Evolutionary conservation across 1,140 invertebrate species (phyloP).

Genomic region (Drosophila willistoni): DNA sequence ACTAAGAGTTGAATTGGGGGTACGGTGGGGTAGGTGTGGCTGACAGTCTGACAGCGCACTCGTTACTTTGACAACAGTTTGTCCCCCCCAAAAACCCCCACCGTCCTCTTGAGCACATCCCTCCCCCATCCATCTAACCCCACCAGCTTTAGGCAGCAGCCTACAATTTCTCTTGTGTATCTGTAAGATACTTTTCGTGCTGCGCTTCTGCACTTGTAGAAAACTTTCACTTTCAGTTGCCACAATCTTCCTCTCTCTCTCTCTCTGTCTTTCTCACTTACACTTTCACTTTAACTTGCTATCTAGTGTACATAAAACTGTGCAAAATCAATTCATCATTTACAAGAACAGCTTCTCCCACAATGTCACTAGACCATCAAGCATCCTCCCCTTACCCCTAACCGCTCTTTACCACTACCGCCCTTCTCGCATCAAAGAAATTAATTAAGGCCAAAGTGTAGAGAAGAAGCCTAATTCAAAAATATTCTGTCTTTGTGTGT

Average conservation of each 20-base stretch:
- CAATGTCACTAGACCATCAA: constrained; percentile 72
- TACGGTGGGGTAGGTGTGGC: constrained; percentile 35
- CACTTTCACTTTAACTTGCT: constrained; percentile 3
- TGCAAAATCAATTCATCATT: constrained; percentile 71
- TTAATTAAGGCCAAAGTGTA: constrained; percentile 70
- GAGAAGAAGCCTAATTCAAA: constrained; percentile 33
- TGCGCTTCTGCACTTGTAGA: constrained; percentile 71
- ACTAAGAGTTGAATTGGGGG: not conserved
- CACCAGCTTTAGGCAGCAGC: not conserved
- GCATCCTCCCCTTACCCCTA: not conserved
- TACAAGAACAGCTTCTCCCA: constrained; percentile 14
- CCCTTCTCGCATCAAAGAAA: constrained; percentile 32
- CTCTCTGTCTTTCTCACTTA: constrained; percentile 19
- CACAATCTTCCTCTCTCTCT: no score
- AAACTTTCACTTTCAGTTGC: constrained; percentile 59
- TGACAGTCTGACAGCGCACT: constrained; percentile 78
- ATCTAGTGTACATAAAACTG: constrained; percentile 36
- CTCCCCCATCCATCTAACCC: not conserved
- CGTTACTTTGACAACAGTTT: constrained; percentile 77
- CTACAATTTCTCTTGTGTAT: constrained; percentile 54
- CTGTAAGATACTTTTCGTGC: constrained; percentile 67
- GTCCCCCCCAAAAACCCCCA: not conserved
- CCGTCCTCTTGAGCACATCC: not conserved
- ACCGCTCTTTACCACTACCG: not conserved
- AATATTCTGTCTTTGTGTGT: constrained; percentile 38